Percentiles rank a stretch among this genome's conserved stretches.
Conservation (phyloP, 2,888 invertebrate species). For the Arrhopalites spinosus region DNA sequence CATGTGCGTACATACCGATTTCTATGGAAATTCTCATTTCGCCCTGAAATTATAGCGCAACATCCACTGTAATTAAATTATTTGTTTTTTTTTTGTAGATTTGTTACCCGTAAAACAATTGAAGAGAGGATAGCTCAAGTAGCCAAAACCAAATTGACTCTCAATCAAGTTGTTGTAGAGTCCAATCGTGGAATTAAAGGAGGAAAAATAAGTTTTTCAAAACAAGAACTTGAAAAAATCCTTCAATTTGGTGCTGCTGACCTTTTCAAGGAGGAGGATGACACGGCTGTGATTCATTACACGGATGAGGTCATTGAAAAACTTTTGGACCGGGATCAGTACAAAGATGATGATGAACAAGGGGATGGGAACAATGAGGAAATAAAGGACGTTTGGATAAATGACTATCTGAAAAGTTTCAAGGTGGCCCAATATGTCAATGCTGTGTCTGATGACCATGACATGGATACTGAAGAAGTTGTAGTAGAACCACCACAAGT, state of each 20-base stretch:
- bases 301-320: background rate
- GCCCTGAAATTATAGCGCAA: no score
- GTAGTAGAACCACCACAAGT: no score
- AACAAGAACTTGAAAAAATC: background rate
- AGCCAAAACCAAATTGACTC: conserved; percentile 99
- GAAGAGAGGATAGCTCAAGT: conserved; percentile 99
- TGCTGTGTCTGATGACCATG: no score
- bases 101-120: conserved; percentile 97
- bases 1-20: no score
- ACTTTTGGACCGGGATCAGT: background rate
- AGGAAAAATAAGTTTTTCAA: background rate
- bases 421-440: no score
- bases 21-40: no score
- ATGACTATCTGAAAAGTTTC: background rate
- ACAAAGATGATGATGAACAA: no score
- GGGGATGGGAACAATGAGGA: background rate
- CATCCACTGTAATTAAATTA: no score
- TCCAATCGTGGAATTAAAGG: background rate
- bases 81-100: no score
- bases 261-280: background rate
- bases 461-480: no score
- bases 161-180: conserved; percentile 75
- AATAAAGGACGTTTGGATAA: background rate
- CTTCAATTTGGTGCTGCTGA: background rate
- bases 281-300: background rate